These are phyloP conservation scores for Phainopepla nitens DNA, from an alignment of 2,113 vertebrate species.

Conservation along the genomic window DNA sequence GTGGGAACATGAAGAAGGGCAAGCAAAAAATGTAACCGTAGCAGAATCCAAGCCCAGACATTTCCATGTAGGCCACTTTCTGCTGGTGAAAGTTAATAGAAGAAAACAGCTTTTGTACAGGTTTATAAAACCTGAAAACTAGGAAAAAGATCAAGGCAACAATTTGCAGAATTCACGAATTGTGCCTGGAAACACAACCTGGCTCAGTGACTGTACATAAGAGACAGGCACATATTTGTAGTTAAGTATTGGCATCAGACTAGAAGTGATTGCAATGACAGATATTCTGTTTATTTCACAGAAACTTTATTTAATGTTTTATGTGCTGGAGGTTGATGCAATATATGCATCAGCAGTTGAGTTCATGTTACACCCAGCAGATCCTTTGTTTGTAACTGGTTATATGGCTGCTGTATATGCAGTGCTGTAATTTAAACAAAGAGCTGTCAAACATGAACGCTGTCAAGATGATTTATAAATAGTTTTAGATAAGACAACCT, in stretches of 20 bases:
- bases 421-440: background rate
- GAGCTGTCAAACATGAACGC: background rate
- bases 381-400: background rate
- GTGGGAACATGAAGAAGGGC: background rate
- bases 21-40: background rate
- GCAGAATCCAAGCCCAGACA: background rate
- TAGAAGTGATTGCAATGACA: background rate
- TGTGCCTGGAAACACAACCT: background rate
- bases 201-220: background rate
- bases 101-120: background rate
- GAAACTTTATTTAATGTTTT: background rate
- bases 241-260: background rate
- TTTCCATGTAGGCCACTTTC: background rate
- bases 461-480: background rate
- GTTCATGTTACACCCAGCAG: background rate
- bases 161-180: background rate
- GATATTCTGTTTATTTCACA: background rate
- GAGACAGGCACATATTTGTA: background rate
- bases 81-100: background rate
- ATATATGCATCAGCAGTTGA: background rate
- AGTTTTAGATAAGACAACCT: background rate
- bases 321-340: background rate
- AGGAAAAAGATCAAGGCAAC: background rate
- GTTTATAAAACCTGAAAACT: background rate
- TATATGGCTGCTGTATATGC: background rate